phyloP scores from a whole-genome alignment of 2,888 invertebrate genomes.

The Chrysotoxum bicinctum region DNA sequence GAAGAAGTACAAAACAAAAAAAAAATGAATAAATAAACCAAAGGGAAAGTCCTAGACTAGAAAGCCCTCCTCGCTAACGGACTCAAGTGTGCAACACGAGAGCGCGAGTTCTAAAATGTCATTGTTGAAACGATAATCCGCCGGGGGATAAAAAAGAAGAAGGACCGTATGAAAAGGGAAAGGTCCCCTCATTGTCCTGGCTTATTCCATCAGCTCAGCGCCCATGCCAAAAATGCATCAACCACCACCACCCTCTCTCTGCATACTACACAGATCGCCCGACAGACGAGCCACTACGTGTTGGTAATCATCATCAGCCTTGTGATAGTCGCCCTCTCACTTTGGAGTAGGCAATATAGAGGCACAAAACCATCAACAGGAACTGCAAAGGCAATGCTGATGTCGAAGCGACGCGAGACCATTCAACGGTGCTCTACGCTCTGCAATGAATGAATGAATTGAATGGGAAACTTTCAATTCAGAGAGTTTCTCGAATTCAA shows the following conservation, averaged over 20 bases:
- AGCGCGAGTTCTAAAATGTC: conserved; percentile 59
- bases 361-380: conserved; percentile 18
- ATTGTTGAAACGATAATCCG: conserved; percentile 70
- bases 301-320: conserved; percentile 40
- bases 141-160: conserved; percentile 20
- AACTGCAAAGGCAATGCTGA: neutral
- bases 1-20: neutral
- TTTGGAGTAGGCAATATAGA: neutral
- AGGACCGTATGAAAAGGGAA: conserved; percentile 60
- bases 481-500: conserved; percentile 47
- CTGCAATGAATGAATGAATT: conserved; percentile 53
- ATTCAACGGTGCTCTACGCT: conserved; percentile 58
- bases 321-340: conserved; percentile 46
- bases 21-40: conserved; percentile 7
- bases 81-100: conserved; percentile 53
- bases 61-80: conserved; percentile 43
- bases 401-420: conserved; percentile 8
- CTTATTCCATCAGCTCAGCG: conserved; percentile 32
- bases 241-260: conserved; percentile 57
- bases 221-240: conserved; percentile 57
- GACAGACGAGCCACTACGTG: conserved; percentile 27
- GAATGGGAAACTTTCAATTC: conserved; percentile 52
- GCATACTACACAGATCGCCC: conserved; percentile 1
- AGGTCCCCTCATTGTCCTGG: conserved; percentile 49
- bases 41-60: conserved; percentile 48